Percentiles rank a stretch among this genome's conserved stretches.
These are phyloP conservation scores for Drosophila rhopaloa DNA, from an alignment of 1,140 invertebrate species.

Conservation along the genomic window DNA sequence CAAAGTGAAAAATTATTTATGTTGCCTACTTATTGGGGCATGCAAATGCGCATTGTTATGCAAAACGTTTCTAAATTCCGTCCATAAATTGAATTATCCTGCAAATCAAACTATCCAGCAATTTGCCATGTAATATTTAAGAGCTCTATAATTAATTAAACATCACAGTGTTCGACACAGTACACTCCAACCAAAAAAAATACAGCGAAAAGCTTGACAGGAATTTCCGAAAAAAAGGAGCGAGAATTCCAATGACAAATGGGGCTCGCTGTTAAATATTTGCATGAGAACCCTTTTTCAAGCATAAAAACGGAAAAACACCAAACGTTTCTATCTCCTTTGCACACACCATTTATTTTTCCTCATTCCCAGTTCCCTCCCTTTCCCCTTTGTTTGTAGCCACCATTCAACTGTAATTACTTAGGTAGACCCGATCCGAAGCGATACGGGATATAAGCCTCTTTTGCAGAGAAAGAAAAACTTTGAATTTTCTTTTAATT, in stretches of 20 bases:
- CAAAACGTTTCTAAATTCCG: constrained; percentile 24
- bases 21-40: constrained; percentile 56
- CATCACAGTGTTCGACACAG: constrained; percentile 49
- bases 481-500: constrained; percentile 81
- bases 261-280: constrained; percentile 55
- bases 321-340: constrained; percentile 55
- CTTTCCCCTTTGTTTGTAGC: constrained; percentile 56
- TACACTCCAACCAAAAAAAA: constrained; percentile 17
- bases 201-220: constrained; percentile 3
- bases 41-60: constrained; percentile 46
- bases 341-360: constrained; percentile 47
- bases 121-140: constrained; percentile 62
- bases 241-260: constrained; percentile 55
- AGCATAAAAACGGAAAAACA: constrained; percentile 54
- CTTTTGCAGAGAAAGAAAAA: constrained; percentile 63
- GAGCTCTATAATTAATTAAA: constrained; percentile 73
- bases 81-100: constrained; percentile 36
- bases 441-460: constrained; percentile 65
- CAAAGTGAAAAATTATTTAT: constrained; percentile 60
- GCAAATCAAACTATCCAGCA: constrained; percentile 37
- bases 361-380: neutral
- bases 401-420: constrained; percentile 81
- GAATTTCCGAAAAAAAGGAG: constrained; percentile 29
- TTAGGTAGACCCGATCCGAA: constrained; percentile 63
- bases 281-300: constrained; percentile 53